Evolutionary conservation across 2,888 invertebrate species (phyloP).

Genomic region (Harpagoxenus sublaevis): DNA sequence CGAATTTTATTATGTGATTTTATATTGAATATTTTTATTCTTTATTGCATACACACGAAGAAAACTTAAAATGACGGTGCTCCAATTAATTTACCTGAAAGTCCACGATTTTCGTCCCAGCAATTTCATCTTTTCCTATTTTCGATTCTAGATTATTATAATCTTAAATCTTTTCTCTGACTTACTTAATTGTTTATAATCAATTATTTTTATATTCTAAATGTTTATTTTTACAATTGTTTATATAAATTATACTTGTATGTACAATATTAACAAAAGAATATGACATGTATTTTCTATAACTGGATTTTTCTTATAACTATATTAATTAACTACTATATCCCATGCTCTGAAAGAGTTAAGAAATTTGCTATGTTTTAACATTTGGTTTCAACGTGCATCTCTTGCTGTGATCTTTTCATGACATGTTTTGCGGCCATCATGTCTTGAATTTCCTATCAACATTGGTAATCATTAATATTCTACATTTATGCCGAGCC

Average conservation of each 20-base stretch:
- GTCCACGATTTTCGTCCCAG: not conserved
- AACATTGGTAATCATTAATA: constrained; percentile 20
- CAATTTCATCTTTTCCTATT: not conserved
- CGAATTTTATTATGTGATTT: not conserved
- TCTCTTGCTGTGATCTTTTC: not conserved
- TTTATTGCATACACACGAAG: too few species aligned
- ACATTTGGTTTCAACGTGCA: not conserved
- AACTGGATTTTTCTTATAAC: not conserved
- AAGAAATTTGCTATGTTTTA: not conserved
- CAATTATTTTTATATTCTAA: not conserved
- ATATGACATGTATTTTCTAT: not conserved
- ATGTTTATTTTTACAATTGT: not conserved
- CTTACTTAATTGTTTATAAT: not conserved
- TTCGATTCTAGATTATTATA: not conserved
- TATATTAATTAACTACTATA: not conserved
- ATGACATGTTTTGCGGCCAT: not conserved
- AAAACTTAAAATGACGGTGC: too few species aligned
- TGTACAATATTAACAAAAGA: constrained; percentile 18
- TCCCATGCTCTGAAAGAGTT: not conserved
- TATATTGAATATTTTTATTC: not conserved
- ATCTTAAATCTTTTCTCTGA: not conserved
- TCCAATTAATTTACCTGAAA: not conserved
- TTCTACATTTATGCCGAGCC: not conserved
- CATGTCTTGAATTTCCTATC: constrained; percentile 69
- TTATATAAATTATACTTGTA: not conserved